Percentiles rank a stretch among this genome's conserved stretches.
Conservation (phyloP, 2,113 vertebrate genomes). For the Chaetops frenatus region DNA sequence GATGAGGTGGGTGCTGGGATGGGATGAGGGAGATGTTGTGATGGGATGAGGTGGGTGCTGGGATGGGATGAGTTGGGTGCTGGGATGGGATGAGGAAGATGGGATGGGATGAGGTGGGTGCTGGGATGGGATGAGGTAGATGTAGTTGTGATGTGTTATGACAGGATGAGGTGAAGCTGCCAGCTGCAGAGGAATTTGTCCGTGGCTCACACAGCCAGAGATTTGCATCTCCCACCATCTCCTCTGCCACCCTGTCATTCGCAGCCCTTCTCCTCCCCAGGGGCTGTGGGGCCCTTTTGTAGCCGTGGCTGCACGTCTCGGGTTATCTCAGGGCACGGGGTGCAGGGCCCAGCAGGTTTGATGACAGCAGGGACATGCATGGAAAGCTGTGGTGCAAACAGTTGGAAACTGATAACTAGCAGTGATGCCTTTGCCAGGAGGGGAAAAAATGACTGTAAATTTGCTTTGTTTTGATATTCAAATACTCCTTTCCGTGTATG, state of each 20-base stretch:
- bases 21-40: too few relatives aligned
- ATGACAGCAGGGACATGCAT: background rate
- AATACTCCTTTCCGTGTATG: background rate
- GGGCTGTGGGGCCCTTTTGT: background rate
- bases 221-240: background rate
- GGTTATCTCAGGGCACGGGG: background rate
- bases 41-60: background rate
- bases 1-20: too few relatives aligned
- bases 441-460: background rate
- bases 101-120: background rate
- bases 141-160: too few relatives aligned
- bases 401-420: constrained; percentile 22
- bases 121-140: too few relatives aligned
- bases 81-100: too few relatives aligned
- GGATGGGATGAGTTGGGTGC: too few relatives aligned
- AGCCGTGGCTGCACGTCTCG: rapidly evolving
- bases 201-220: rapidly evolving
- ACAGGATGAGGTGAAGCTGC: background rate
- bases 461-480: constrained; percentile 25
- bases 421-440: constrained; percentile 13
- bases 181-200: background rate
- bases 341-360: background rate
- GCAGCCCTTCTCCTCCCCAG: background rate
- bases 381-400: constrained; percentile 20
- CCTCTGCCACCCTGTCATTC: background rate